Base-by-base conservation (phyloP, 1,140 invertebrate species). In the Holcopasites calliopsidis region DNA sequence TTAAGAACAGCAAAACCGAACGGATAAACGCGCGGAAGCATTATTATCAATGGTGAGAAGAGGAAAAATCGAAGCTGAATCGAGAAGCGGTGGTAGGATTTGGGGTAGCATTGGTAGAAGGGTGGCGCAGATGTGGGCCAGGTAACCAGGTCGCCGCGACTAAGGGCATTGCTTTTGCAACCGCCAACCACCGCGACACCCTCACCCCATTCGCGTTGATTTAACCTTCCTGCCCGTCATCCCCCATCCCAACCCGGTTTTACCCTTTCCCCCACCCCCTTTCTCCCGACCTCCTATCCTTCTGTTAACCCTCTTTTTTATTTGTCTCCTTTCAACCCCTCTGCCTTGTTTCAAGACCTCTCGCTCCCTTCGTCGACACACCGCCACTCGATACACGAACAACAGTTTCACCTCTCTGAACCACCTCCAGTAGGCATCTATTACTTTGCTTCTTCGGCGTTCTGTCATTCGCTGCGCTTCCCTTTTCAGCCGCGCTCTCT, bases 71-170 rank as follows among this genome's bases (percentile, higher is more conserved):
- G 28, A 33, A 28, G 50, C 44, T 26, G 42, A 31, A 49, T n/a
- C n/a, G n/a, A 52, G 55, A 69, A 21, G 61, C 52, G 18, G 35
- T 50, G 50, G 55, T 76, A 52, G 82, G 52, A 76, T 81, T 81
- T 77, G 55, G 80, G 80, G 44, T 57, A 76, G 55, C 26, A 26
- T 50, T 50, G 44, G 47, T 44, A 49, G 54, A 21, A 60, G 54
- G 71, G 55, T 40, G 42, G 31, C 21, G 38, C 38, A 72, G 75
- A 87, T 87, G 81, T 86, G 72, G 83, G 83, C 76, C 80, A 86
- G 85, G 83, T 85, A 88, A 88, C 86, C 84, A 71, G 86, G 86
- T 87, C 86, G 86, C 83, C 72, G 72, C 83, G 79, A 86, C 82
- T 77, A 77, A 84, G 81, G 85, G 80, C 81, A 87, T 86, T 86